Base-by-base conservation (phyloP, 2,113 vertebrate species). In the Cyanistes caeruleus region DNA sequence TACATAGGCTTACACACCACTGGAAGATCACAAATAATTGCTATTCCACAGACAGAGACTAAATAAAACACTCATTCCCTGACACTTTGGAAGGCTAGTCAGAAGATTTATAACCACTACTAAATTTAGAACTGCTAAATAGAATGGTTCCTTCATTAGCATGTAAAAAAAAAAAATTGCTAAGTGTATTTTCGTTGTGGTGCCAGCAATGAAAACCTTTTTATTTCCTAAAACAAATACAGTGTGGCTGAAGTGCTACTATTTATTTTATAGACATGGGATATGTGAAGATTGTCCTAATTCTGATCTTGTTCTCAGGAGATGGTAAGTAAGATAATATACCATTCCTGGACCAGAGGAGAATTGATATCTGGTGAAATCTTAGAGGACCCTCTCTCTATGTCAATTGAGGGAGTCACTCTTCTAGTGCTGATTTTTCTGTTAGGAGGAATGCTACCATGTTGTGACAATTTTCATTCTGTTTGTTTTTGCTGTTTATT, bases 11-110 rank as follows among this genome's bases (percentile, higher is more conserved):
- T 79, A 74, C 60, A 27, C 11, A 55, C 27, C 48, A 64, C 68
- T 51, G 60, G 62, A 55, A 70, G 31, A 85, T 73, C 25, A 70
- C 73, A 79, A 78, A 88, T 87, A 52, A 52, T 33, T 92, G 67
- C 49, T 79, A 23, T 74, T 96, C 44, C 67, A 72, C 21, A 83
- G 84, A 85, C 44, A 90, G 23, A 56, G 46, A 88, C 18, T 63
- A 94, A 94, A 96, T 91, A 84, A 96, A 95, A 73, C 43, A 78
- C 17, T 65, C 3, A 55, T 93, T 85, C 52, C 48, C 59, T 81
- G 79, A 89, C 69, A 84, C 63, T 94, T 87, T 27, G 58, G 74
- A 81, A 44, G 15, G 53, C 31, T 81, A 48, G 52, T 74, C 33
- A 82, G 64, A 23, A 44, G 84, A 89, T 80, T 91, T 95, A 93